Evolutionary conservation across 2,113 vertebrate genomes (phyloP), one percentile per base, ranked within the genome.

Genomic region (Picathartes gymnocephalus): DNA sequence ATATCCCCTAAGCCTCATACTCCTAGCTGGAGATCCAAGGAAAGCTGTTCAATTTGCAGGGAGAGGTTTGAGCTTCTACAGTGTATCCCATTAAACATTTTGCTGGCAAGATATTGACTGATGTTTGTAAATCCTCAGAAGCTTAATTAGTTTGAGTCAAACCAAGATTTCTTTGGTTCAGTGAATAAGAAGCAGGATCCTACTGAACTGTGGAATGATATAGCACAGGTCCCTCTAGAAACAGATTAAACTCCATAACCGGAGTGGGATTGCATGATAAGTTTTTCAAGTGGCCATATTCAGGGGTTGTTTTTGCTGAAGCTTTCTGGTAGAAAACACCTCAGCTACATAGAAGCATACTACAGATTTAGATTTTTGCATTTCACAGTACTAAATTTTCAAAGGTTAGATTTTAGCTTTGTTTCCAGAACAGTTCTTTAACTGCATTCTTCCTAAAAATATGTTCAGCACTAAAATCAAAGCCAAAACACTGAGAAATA

Each of bases 61-160:
- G 82, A 88, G 68, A 71, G 31, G 45, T 65, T 48, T 89, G 48
- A 76, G 91, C 31, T 89, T 86, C 73, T 79, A 37, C 65, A 15
- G 35, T 78, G 20, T 83, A 77, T 84, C 47, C 44, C 72, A 66
- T 2, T 78, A 44, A 96, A 91, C 88, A 92, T 86, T 84, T 93
- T 88, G 13, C 69, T 68, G 40, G 77, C 57, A 86, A 87, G 53
- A 84, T 79, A 93, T 92, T 95, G 83, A 90, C 47, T 78, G 68
- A 57, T 84, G 60, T 88, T 90, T 83, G 80, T 92, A 94, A 96
- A 94, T 88, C 83, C 88, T 92, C 77, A 74, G 80, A 91, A 95
- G 83, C 39, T 92, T 94, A 79, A 94, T 92, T 95, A 93, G 73
- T 76, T 91, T 74, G 73, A 95, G 70, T 64, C 73, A 95, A 93